Evolutionary conservation across 2,888 invertebrate genomes (phyloP).

Genomic region (Cheilosia vulpina): DNA sequence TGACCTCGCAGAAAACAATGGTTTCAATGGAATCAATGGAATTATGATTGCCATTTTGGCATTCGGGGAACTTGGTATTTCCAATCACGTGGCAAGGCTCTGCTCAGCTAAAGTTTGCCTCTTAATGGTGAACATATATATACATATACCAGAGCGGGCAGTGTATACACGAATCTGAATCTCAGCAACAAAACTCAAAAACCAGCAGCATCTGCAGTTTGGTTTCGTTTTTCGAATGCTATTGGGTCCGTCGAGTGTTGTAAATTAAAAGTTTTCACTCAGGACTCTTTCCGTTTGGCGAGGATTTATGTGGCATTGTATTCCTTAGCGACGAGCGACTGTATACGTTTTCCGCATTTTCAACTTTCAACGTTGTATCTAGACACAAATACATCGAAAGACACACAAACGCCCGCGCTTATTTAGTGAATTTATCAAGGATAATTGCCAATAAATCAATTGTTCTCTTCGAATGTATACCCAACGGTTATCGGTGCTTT

Average conservation of each 20-base stretch:
- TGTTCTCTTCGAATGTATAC: constrained; percentile 63
- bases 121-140: not conserved
- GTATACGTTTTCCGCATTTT: constrained; percentile 68
- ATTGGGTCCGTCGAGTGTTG: constrained; percentile 67
- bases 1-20: constrained; percentile 8
- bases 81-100: constrained; percentile 53
- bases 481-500: constrained; percentile 68
- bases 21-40: constrained; percentile 22
- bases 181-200: constrained; percentile 51
- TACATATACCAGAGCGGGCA: constrained; percentile 1
- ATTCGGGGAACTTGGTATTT: constrained; percentile 41
- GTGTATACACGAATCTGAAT: constrained; percentile 39
- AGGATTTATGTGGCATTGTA: constrained; percentile 69
- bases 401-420: constrained; percentile 33
- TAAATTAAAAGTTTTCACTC: constrained; percentile 76
- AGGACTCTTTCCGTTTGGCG: constrained; percentile 59
- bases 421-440: constrained; percentile 77
- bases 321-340: constrained; percentile 43
- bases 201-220: constrained; percentile 58
- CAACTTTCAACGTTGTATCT: constrained; percentile 43
- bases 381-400: constrained; percentile 1
- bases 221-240: constrained; percentile 14
- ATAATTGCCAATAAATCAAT: constrained; percentile 79
- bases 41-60: constrained; percentile 55
- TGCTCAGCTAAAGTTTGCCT: constrained; percentile 38